Evolutionary conservation across 2,888 invertebrate species (phyloP).

Genomic region (Xestobium rufovillosum): DNA sequence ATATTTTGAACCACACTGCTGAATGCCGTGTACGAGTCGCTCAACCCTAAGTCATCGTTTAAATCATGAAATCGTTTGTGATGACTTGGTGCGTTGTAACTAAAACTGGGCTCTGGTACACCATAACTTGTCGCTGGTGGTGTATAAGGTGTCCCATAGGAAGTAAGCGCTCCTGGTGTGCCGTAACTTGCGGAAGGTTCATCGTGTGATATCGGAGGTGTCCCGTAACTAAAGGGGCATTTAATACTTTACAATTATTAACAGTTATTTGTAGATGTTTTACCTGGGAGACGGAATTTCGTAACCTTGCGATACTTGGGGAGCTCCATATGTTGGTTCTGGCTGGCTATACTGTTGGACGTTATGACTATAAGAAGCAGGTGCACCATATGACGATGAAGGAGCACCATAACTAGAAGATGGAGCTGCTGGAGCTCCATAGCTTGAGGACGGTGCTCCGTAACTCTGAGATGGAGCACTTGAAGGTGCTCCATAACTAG

Average conservation of each 20-base stretch:
- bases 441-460: slow-evolving; percentile 16
- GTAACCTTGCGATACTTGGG: slow-evolving; percentile 21
- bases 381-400: slow-evolving; percentile 13
- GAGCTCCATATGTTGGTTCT: slow-evolving; percentile 24
- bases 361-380: slow-evolving; percentile 8
- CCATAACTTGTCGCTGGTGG: slow-evolving; percentile 2
- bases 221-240: slow-evolving; percentile 23
- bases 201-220: slow-evolving; percentile 27
- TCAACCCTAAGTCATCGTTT: no score
- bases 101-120: not conserved
- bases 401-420: slow-evolving; percentile 19
- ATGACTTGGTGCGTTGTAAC: no score
- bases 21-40: not conserved
- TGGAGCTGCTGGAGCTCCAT: slow-evolving; percentile 22
- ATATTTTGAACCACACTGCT: not conserved
- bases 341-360: slow-evolving; percentile 17
- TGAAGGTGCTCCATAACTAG: slow-evolving; percentile 18
- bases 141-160: slow-evolving; percentile 30
- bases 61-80: not conserved
- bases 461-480: slow-evolving; percentile 15
- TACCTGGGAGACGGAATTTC: slow-evolving; percentile 23
- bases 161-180: slow-evolving; percentile 33
- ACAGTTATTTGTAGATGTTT: slow-evolving; percentile 17
- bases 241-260: slow-evolving; percentile 24
- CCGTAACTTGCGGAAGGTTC: slow-evolving; percentile 30